Base-by-base conservation (phyloP, 2,113 vertebrate species). In the Phalacrocorax pelagicus region DNA sequence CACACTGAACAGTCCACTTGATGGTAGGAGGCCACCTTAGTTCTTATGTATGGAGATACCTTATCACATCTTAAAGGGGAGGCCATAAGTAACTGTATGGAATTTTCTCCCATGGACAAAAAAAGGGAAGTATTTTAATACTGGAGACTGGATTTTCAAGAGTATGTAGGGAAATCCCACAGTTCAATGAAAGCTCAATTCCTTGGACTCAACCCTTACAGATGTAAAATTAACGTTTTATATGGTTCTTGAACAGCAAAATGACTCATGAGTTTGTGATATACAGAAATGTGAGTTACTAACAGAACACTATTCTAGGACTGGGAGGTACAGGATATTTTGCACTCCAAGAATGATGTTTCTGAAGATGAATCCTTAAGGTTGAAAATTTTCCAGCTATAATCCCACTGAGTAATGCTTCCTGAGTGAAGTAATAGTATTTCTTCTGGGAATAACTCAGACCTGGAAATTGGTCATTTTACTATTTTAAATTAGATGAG, bases 361-460 rank as follows among this genome's bases (percentile, higher is more conserved):
- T 95, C 55, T 92, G 54, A 86, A 89, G 86, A 89, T 81, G 61
- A 94, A 75, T 88, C 34, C 32, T 93, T 78, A 58, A 70, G 40
- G 16, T 0, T 92, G 63, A 93, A 88, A 81, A 79, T 49, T 11
- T 81, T 92, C 77, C 74, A 94, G 61, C 40, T 92, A 27, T 87
- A 87, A 89, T 75, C 77, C 69, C 71, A 87, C 49, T 87, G 83
- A 95, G 77, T 92, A 94, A 95, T 66, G 34, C 86, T 97, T 95
- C 91, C 95, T 89, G 91, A 91, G 26, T 97, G 91, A 96, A 95
- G 81, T 97, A n/a, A 97, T 81, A 40, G 44, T 63, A 14, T 77
- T 92, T 72, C 52, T 90, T 83, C 44, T 87, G 75, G 40, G 77
- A 81, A 67, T 61, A 87, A 95, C 78, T 81, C 57, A 87, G 36